A percentile compares a stretch with the other conserved stretches of the same genome.
Evolutionary conservation across 1,140 invertebrate genomes (phyloP).

Genomic region (Wiebesia pumilae): DNA sequence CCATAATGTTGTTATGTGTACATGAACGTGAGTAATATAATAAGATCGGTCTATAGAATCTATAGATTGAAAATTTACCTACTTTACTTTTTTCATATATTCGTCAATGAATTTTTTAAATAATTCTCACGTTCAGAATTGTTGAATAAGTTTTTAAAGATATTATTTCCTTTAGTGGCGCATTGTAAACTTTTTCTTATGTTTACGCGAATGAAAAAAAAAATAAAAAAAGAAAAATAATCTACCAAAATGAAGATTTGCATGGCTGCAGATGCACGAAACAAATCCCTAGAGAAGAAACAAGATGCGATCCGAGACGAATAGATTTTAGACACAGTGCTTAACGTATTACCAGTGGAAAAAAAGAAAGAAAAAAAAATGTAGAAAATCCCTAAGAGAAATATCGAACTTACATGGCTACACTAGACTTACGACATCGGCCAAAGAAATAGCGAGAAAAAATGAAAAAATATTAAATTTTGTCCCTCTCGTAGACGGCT

Average conservation of each 20-base stretch:
- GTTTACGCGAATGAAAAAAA: slow-evolving; percentile 1
- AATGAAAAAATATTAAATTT: slow-evolving; percentile 47
- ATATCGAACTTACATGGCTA: slow-evolving; percentile 28
- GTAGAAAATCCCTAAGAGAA: slow-evolving; percentile 49
- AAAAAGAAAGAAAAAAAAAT: slow-evolving; percentile 23
- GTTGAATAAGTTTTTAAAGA: background rate
- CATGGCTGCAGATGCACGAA: slow-evolving; percentile 47
- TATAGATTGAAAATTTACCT: too few species aligned
- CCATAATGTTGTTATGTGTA: too few species aligned
- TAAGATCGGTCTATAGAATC: too few species aligned
- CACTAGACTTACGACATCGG: background rate
- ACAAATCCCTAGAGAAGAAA: slow-evolving; percentile 52
- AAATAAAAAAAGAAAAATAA: background rate
- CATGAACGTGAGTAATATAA: too few species aligned
- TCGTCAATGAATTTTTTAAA: too few species aligned
- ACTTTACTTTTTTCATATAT: too few species aligned
- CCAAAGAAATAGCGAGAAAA: background rate
- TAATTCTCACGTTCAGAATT: too few species aligned
- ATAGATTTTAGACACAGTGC: slow-evolving; percentile 31
- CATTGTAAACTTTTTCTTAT: background rate
- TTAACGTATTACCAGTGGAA: slow-evolving; percentile 6
- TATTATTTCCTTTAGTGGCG: background rate
- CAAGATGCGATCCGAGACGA: slow-evolving; percentile 30
- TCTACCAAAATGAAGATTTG: slow-evolving; percentile 47
- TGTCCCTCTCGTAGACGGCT: slow-evolving; percentile 42